Conservation (phyloP, 92 coral and sea anemone species). For the Umimayanthus chanpuru region DNA sequence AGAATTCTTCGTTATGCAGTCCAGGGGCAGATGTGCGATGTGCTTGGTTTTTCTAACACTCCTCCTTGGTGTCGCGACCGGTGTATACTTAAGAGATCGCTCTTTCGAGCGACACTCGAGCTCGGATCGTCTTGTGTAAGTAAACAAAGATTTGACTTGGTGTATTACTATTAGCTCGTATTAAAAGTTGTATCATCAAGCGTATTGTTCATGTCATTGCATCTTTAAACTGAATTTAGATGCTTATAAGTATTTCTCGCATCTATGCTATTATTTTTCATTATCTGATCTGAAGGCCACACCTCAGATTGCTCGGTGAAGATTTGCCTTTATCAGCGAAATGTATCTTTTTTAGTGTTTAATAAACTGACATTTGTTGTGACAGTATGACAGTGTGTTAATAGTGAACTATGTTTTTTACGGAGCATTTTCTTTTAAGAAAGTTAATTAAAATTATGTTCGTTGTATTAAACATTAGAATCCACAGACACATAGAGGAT, state of each 20-base stretch:
- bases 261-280: too few species aligned
- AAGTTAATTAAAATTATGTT: too few species aligned
- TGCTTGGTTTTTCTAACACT: not conserved
- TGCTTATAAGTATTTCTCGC: too few species aligned
- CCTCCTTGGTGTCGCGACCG: not conserved
- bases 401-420: not conserved
- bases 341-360: too few species aligned
- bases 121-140: not conserved
- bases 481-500: slow-evolving; percentile 15
- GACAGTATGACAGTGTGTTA: not conserved
- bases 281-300: too few species aligned
- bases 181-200: too few species aligned
- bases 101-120: not conserved
- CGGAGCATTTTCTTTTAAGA: too few species aligned
- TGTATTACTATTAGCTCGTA: too few species aligned
- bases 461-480: not conserved
- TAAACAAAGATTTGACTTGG: too few species aligned
- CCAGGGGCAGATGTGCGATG: not conserved
- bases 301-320: too few species aligned
- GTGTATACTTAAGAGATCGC: not conserved
- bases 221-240: too few species aligned
- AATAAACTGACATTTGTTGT: not conserved
- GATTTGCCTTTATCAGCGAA: not conserved
- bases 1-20: not conserved
- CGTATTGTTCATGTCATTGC: too few species aligned